Evolutionary conservation across 2,888 invertebrate genomes (phyloP), one percentile per base, ranked within the genome.

Genomic region (Eupithecia tripunctaria): DNA sequence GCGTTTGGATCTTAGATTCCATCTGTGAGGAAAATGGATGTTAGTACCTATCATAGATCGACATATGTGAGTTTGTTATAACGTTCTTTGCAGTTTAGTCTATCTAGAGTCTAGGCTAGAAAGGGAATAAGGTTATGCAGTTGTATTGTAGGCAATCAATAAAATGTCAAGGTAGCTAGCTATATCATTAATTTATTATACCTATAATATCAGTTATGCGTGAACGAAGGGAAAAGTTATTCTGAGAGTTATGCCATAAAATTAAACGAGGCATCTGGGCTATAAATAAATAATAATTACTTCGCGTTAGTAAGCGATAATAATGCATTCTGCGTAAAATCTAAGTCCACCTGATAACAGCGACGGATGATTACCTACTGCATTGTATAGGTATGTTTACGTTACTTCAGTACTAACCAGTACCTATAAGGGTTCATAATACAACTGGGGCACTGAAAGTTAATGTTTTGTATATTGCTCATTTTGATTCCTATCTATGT

Each of bases 61-160:
- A 25, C 21, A 51, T 21, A n/a, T 21, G 12, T 21, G 21, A 8
- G 47, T 51, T 51, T 51, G 21, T 51, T 12, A 10, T 21, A 2
- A 21, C 14, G 56, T 56, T 56, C 51, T 56, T 4, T 56, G 25
- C 56, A 51, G 21, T 29, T 29, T 36, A 32, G 32, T 4, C 32
- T 36, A 63, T 3, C 29, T 38, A 41, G 14, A 41, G 5, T 60
- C 18, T 68, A 27, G 41, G 14, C 38, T 68, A 36, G 38, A 41
- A 60, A 68, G 68, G 27, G 68, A 60, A 68, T 41, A 27, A 43
- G 68, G 68, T 18, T 43, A 29, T 62, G 27, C 29, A 62, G n/a
- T 68, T 21, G 32, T 62, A 43, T 68, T 21, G 32, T 62, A 43
- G 29, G n/a, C 41, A 68, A 62, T 68, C n/a, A 62, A 62, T 68